These are phyloP conservation scores for Gallinago undulata DNA, from an alignment of 2,113 vertebrate genomes.

Conservation along the genomic window DNA sequence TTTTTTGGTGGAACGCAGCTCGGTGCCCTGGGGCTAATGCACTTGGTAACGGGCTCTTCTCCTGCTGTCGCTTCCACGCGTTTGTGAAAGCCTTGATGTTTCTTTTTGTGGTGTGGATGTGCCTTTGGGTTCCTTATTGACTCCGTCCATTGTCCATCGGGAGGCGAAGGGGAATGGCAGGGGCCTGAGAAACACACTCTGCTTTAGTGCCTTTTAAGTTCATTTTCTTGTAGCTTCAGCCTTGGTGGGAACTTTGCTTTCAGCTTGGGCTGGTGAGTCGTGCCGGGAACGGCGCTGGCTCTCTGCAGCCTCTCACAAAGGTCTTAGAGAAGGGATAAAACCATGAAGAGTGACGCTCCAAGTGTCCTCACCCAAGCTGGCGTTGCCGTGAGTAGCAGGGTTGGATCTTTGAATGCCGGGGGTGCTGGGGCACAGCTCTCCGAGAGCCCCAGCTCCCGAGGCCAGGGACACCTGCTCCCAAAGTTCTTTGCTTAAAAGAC, in stretches of 20 bases:
- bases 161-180: background rate
- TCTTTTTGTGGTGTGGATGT: background rate
- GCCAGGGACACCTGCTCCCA: background rate
- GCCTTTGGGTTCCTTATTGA: background rate
- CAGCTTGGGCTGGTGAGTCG: background rate
- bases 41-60: background rate
- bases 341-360: background rate
- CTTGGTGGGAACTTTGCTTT: background rate
- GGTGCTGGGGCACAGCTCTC: background rate
- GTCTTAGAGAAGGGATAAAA: background rate
- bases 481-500: background rate
- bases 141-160: background rate
- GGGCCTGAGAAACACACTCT: background rate
- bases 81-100: background rate
- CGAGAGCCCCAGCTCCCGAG: background rate
- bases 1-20: background rate
- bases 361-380: background rate
- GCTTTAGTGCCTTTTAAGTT: background rate
- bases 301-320: background rate
- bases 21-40: background rate
- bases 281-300: background rate
- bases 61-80: background rate
- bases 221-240: background rate
- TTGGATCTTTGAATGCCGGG: background rate
- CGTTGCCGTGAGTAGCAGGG: background rate